Percentiles rank a stretch among this genome's conserved stretches.
Evolutionary conservation across 2,888 invertebrate genomes (phyloP).

Genomic region (Rhagium mordax): DNA sequence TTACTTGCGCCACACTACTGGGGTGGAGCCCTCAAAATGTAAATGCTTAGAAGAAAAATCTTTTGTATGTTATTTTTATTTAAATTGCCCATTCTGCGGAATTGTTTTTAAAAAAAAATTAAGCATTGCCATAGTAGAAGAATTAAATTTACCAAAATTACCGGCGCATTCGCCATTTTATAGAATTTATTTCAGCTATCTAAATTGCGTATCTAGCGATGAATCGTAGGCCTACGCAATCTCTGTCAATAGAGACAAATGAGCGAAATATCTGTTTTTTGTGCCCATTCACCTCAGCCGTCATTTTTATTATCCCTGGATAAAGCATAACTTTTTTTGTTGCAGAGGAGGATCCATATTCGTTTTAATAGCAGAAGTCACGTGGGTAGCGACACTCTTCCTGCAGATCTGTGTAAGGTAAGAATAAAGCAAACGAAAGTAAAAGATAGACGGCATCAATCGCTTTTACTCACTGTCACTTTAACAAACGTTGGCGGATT

Average conservation of each 20-base stretch:
- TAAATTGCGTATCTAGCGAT: no score
- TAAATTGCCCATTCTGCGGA: neutral
- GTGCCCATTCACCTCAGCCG: slow-evolving; percentile 10
- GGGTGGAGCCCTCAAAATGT: no score
- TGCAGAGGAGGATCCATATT: slow-evolving; percentile 74
- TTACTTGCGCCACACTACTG: neutral
- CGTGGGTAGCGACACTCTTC: slow-evolving; percentile 78
- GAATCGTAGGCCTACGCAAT: neutral
- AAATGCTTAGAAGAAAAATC: no score
- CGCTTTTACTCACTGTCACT: slow-evolving; percentile 26
- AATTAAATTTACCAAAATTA: no score
- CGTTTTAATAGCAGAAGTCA: slow-evolving; percentile 76
- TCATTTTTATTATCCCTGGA: slow-evolving; percentile 22
- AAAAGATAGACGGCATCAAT: slow-evolving; percentile 28
- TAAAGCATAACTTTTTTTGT: slow-evolving; percentile 55
- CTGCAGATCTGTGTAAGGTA: slow-evolving; percentile 68
- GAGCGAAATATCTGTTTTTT: slow-evolving; percentile 14
- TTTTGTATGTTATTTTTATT: no score
- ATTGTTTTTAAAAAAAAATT: no score
- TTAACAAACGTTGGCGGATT: slow-evolving; percentile 21
- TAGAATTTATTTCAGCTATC: no score
- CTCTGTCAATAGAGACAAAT: neutral
- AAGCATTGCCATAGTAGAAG: no score
- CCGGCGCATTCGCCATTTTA: no score
- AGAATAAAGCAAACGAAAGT: slow-evolving; percentile 39